Evolutionary conservation across 1,140 invertebrate genomes (phyloP), one percentile per base, ranked within the genome.

Genomic region (Trachymyrmex cornetzi): DNA sequence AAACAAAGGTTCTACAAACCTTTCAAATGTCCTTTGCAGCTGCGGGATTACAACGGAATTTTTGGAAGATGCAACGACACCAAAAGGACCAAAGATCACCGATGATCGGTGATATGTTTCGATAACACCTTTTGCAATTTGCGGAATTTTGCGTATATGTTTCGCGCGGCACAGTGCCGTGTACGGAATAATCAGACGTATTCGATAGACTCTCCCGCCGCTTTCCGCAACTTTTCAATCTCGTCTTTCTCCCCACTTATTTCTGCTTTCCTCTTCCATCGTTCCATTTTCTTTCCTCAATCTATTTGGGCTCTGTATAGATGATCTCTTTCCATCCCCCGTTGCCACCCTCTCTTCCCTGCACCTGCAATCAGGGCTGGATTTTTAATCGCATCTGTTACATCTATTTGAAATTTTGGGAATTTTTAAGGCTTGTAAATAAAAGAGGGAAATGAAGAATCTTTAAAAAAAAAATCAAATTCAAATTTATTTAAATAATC

Each of bases 181-280:
- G 44, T 87, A 84, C 77, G 77, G 88, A 89, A 89, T 90, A 90
- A 85, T 74, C 72, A 59, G 44, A 64, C 57, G 22, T 55, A 79
- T 79, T 84, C 84, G 66, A 72, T 74, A 84, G 61, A 48, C 77
- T 84, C 88, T 89, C 88, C 88, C 77, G 44, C 88, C 30, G 22
- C 48, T 84, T 87, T 84, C 82, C 66, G 12, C 69, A 61, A 81
- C 74, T 88, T 86, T 80, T 89, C 75, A 84, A 55, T 53, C 84
- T 87, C 53, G 75, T 87, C 53, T 69, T 72, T 85, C 77, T 67
- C 85, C 48, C 80, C 80, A 61, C 77, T 87, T 50, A 67, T 50
- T 24, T 22, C 14, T 57, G 74, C 66, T 82, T 88, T 66, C 71
- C 74, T 66, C 61, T 85, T 85, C 50, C 82, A 44, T 48, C 74